Conservation (phyloP, 2,888 invertebrate genomes). For the Heteropelma amictum region DNA sequence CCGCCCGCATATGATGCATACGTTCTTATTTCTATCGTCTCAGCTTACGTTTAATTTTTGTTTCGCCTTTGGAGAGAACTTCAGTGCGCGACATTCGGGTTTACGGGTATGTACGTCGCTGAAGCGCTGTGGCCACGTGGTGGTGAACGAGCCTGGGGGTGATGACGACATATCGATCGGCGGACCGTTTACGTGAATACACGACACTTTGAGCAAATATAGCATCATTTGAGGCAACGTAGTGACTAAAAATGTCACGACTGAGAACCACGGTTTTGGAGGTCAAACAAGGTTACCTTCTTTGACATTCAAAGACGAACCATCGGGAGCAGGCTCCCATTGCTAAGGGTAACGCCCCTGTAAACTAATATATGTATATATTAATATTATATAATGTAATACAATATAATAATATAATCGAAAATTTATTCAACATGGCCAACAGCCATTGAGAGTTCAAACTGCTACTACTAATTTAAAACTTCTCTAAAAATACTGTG, state of each 20-base stretch:
- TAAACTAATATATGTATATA: background rate
- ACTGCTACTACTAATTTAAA: too few relatives aligned
- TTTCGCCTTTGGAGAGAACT: background rate
- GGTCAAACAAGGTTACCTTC: constrained; percentile 73
- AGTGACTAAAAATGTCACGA: background rate
- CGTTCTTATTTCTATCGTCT: too few relatives aligned
- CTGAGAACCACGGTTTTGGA: constrained; percentile 67
- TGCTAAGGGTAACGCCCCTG: constrained; percentile 55
- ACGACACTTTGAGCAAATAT: constrained; percentile 40
- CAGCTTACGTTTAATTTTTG: too few relatives aligned
- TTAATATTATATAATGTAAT: background rate
- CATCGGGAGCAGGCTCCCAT: constrained; percentile 52
- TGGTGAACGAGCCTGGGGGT: constrained; percentile 39
- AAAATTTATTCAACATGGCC: background rate
- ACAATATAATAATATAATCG: background rate
- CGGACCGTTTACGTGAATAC: constrained; percentile 19
- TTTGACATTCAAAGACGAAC: constrained; percentile 65
- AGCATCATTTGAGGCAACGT: constrained; percentile 21
- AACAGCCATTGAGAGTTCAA: background rate
- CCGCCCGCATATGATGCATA: too few relatives aligned
- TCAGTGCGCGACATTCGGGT: background rate
- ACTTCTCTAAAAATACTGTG: too few relatives aligned
- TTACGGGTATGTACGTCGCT: constrained; percentile 25
- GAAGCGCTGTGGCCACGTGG: constrained; percentile 44
- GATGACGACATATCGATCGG: constrained; percentile 66